These are phyloP conservation scores for Lepidothrix coronata DNA, from an alignment of 2,113 vertebrate species.

Conservation along the genomic window DNA sequence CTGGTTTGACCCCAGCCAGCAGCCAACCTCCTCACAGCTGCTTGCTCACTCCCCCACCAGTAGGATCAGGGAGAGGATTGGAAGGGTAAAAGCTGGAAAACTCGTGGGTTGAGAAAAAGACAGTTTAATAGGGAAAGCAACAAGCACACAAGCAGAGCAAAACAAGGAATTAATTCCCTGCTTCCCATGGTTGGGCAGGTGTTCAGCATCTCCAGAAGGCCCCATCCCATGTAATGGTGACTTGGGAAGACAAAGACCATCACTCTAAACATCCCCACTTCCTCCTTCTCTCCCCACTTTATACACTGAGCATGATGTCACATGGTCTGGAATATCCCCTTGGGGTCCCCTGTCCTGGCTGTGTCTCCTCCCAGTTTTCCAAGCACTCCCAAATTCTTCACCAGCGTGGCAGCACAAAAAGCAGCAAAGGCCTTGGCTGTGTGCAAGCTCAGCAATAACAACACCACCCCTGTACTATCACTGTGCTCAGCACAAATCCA, in stretches of 20 bases:
- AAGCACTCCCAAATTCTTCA: not conserved
- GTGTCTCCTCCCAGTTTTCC: not conserved
- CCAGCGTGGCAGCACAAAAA: rapidly evolving
- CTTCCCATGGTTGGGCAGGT: not conserved
- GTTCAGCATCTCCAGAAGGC: not conserved
- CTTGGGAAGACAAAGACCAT: not conserved
- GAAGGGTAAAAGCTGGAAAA: not conserved
- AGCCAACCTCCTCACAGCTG: not conserved
- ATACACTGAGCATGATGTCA: not conserved
- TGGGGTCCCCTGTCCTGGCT: not conserved
- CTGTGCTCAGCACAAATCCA: not conserved
- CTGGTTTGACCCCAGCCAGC: not conserved
- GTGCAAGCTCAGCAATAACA: not conserved
- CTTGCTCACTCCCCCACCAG: rapidly evolving
- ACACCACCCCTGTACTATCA: not conserved
- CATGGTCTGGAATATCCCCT: not conserved
- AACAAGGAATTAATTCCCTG: not conserved
- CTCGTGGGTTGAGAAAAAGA: not conserved
- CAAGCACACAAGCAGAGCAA: not conserved
- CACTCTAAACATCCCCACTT: rapidly evolving
- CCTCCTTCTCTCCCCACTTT: not conserved
- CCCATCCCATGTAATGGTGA: rapidly evolving
- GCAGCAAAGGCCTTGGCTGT: not conserved
- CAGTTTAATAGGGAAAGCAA: not conserved
- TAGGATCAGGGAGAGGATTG: not conserved